Evolutionary conservation across 2,113 vertebrate genomes (phyloP).

Genomic region (Ornithorhynchus anatinus): DNA sequence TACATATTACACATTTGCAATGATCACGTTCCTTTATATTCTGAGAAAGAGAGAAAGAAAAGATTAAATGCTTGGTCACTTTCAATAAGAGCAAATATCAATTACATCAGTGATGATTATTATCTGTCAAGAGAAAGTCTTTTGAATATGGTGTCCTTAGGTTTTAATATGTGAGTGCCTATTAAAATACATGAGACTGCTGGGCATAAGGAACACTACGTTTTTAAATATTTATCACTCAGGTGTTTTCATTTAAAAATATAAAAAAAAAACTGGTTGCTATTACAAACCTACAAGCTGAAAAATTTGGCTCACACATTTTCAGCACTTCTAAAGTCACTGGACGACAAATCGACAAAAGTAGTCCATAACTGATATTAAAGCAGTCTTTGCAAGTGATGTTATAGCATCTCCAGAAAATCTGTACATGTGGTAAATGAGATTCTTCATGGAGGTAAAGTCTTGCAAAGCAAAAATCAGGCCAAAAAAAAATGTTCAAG

Average conservation of each 20-base stretch:
- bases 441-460: no score
- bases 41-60: slow-evolving; percentile 52
- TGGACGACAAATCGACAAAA: neutral
- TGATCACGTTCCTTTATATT: slow-evolving; percentile 51
- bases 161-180: slow-evolving; percentile 29
- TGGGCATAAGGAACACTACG: slow-evolving; percentile 21
- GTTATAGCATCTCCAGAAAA: neutral
- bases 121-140: slow-evolving; percentile 50
- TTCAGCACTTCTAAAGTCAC: slow-evolving; percentile 29
- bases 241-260: slow-evolving; percentile 38
- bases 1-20: slow-evolving; percentile 49
- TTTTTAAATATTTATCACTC: slow-evolving; percentile 50
- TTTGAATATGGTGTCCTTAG: slow-evolving; percentile 20
- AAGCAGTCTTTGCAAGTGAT: slow-evolving; percentile 1
- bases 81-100: slow-evolving; percentile 59
- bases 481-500: no score
- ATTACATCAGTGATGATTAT: slow-evolving; percentile 55
- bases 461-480: no score
- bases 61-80: slow-evolving; percentile 62
- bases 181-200: slow-evolving; percentile 33
- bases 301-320: neutral
- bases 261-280: neutral
- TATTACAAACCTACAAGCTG: slow-evolving; percentile 13
- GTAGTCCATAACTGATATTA: neutral
- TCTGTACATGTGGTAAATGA: neutral